Evolutionary conservation across 2,797 vertebrate species (phyloP).

Genomic region (Chelon auratus): DNA sequence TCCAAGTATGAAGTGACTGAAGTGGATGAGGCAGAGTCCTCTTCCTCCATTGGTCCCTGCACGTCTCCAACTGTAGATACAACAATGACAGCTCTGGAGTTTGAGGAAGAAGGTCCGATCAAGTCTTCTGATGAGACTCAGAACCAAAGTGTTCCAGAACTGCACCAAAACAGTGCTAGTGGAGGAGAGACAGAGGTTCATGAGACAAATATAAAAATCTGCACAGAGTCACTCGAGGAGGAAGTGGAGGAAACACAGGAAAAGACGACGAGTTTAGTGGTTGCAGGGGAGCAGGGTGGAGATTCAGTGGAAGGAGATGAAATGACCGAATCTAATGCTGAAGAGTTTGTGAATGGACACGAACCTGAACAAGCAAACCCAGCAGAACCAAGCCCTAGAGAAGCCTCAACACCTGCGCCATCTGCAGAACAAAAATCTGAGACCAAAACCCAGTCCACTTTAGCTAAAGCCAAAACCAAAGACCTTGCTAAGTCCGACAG

Average conservation of each 20-base stretch:
- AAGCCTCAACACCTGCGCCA: background rate
- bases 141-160: background rate
- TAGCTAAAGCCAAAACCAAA: constrained; percentile 35
- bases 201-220: background rate
- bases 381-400: constrained; percentile 8
- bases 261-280: background rate
- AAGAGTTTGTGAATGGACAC: background rate
- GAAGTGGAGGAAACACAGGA: background rate
- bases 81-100: background rate
- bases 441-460: constrained; percentile 26
- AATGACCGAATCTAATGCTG: constrained; percentile 20
- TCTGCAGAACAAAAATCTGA: constrained; percentile 25
- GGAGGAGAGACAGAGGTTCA: constrained; percentile 19
- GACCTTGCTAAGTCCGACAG: constrained; percentile 15
- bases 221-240: background rate
- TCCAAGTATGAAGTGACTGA: constrained; percentile 26
- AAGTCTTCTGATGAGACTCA: background rate
- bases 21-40: fast-evolving
- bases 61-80: background rate
- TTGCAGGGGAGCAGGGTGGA: background rate
- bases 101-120: background rate
- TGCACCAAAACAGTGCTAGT: background rate
- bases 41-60: background rate
- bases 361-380: background rate
- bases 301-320: constrained; percentile 37